phyloP scores from a whole-genome alignment of 2,113 vertebrate species.

The Zosterops lateralis region DNA sequence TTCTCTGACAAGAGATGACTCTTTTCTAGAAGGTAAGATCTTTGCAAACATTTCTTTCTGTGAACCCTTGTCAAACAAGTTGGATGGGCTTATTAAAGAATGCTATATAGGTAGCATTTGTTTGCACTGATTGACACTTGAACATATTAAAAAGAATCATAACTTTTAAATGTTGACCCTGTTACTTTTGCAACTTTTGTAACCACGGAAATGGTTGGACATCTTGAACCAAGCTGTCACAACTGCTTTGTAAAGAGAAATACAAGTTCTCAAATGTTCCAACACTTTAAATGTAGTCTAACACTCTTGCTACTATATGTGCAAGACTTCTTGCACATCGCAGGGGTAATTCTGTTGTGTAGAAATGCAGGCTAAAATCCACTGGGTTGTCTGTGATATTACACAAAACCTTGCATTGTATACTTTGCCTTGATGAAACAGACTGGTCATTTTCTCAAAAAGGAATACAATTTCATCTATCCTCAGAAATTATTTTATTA shows the following conservation, averaged over 20 bases:
- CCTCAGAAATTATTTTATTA: not conserved
- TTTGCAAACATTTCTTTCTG: not conserved
- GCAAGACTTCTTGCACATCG: not conserved
- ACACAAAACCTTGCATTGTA: not conserved
- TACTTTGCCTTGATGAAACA: not conserved
- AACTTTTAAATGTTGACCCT: not conserved
- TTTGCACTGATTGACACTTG: not conserved
- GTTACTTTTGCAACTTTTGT: not conserved
- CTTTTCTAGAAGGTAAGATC: slow-evolving; percentile 5
- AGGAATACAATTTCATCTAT: not conserved
- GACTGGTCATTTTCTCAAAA: not conserved
- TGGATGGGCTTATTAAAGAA: not conserved
- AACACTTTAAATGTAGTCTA: not conserved
- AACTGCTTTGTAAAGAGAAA: not conserved
- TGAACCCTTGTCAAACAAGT: not conserved
- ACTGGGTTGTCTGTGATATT: not conserved
- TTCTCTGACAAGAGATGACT: not conserved
- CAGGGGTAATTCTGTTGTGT: not conserved
- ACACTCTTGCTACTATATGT: not conserved
- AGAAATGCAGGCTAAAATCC: not conserved
- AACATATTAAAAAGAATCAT: not conserved
- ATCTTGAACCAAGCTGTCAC: not conserved
- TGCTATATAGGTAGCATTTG: not conserved
- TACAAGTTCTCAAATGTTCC: not conserved
- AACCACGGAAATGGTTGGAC: not conserved